Evolutionary conservation across 2,888 invertebrate genomes (phyloP).

Genomic region (Nudaria mundana): DNA sequence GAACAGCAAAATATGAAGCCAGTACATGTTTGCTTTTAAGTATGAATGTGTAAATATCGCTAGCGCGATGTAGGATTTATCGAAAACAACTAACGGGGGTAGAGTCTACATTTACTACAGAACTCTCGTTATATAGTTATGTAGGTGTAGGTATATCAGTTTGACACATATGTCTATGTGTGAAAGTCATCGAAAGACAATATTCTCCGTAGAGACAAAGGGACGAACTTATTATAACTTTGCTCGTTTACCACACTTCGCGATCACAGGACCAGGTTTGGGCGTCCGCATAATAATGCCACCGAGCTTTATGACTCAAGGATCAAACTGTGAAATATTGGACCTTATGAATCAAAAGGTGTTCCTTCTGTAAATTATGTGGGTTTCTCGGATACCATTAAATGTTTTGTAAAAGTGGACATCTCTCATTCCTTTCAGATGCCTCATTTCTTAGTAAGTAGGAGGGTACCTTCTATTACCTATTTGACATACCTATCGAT

Average conservation of each 20-base stretch:
- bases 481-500: too few relatives aligned
- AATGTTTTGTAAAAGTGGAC: constrained; percentile 42
- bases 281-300: constrained; percentile 65
- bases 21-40: too few relatives aligned
- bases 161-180: too few relatives aligned
- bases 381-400: constrained; percentile 48
- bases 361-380: constrained; percentile 48
- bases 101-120: too few relatives aligned
- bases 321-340: constrained; percentile 58
- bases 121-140: too few relatives aligned
- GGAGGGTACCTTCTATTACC: too few relatives aligned
- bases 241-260: constrained; percentile 69
- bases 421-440: constrained; percentile 9
- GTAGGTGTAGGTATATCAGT: too few relatives aligned
- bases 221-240: constrained; percentile 75
- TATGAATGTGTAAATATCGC: too few relatives aligned
- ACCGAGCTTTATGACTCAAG: constrained; percentile 53
- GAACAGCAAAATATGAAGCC: too few relatives aligned
- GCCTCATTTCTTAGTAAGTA: background rate
- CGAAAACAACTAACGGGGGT: too few relatives aligned
- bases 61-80: too few relatives aligned
- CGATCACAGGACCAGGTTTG: constrained; percentile 48
- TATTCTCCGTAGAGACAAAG: constrained; percentile 50
- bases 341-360: constrained; percentile 48
- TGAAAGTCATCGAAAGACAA: constrained; percentile 55